These are phyloP conservation scores for Siniperca knerii DNA, from an alignment of 2,113 vertebrate genomes.

Conservation along the genomic window DNA sequence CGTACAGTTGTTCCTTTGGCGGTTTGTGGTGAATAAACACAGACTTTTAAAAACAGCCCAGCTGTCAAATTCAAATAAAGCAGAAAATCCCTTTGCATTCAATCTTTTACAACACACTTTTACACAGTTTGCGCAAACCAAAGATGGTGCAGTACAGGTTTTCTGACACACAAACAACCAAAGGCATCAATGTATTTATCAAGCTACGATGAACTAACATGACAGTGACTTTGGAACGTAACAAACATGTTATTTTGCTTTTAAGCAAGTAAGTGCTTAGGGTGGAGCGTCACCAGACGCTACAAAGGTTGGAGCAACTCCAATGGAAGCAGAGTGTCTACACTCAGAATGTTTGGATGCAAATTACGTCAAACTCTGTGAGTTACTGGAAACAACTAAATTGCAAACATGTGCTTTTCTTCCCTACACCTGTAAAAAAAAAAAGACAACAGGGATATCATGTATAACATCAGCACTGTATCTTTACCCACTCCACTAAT, in stretches of 20 bases:
- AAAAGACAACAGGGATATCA: background rate
- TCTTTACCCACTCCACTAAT: background rate
- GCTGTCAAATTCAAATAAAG: too few species aligned
- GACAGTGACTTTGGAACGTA: background rate
- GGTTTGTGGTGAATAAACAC: background rate
- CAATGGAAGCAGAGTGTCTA: background rate
- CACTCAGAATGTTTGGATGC: background rate
- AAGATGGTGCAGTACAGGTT: background rate
- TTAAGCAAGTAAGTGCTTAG: background rate
- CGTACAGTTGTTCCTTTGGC: background rate
- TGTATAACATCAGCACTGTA: background rate
- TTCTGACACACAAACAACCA: background rate
- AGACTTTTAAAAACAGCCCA: background rate
- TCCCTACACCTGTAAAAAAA: background rate
- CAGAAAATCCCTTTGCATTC: background rate
- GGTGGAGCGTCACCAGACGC: background rate
- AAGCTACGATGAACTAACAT: background rate
- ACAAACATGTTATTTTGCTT: background rate
- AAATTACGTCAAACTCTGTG: background rate
- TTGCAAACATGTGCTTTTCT: background rate
- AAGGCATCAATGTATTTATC: background rate
- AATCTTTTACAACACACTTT: background rate
- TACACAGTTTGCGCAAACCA: background rate
- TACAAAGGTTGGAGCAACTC: background rate
- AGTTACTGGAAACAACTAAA: conserved; percentile 6